Percentiles rank a stretch among this genome's conserved stretches.
Evolutionary conservation across 1,140 invertebrate genomes (phyloP).

Genomic region (Globodera rostochiensis): DNA sequence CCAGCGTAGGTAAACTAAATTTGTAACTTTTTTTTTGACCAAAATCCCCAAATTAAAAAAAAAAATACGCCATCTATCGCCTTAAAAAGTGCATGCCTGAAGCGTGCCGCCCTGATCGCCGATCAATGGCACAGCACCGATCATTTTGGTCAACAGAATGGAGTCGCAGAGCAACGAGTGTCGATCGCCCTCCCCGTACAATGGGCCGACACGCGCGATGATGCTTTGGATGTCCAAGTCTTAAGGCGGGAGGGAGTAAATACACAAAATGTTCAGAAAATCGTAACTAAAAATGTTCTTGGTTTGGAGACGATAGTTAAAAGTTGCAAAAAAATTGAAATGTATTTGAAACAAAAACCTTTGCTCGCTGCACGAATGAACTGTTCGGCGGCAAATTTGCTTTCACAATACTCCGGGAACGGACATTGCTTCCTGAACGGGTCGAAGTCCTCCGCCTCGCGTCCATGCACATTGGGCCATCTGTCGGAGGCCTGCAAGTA

Average conservation of each 20-base stretch:
- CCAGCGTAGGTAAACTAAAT: slow-evolving; percentile 52
- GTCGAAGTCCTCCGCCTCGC: slow-evolving; percentile 34
- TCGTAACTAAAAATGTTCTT: no score
- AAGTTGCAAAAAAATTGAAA: background rate
- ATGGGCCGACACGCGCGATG: slow-evolving; percentile 40
- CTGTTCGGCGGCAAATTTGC: slow-evolving; percentile 46
- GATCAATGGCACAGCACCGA: slow-evolving; percentile 41
- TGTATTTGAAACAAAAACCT: background rate
- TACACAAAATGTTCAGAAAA: no score
- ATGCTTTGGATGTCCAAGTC: slow-evolving; percentile 23
- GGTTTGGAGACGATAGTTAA: no score
- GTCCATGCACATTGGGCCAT: slow-evolving; percentile 49
- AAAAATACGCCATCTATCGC: background rate
- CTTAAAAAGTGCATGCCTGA: slow-evolving; percentile 37
- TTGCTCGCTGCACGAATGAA: slow-evolving; percentile 18
- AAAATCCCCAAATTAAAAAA: background rate
- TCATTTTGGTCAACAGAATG: slow-evolving; percentile 17
- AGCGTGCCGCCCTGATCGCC: slow-evolving; percentile 47
- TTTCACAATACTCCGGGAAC: slow-evolving; percentile 47
- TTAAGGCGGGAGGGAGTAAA: background rate
- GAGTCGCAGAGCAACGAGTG: slow-evolving; percentile 47
- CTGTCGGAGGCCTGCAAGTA: slow-evolving; percentile 46
- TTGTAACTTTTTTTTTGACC: no score
- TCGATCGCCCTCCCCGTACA: slow-evolving; percentile 51
- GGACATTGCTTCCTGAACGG: slow-evolving; percentile 33